phyloP scores from a whole-genome alignment of 1,140 invertebrate species.

The Calosoma granatense region DNA sequence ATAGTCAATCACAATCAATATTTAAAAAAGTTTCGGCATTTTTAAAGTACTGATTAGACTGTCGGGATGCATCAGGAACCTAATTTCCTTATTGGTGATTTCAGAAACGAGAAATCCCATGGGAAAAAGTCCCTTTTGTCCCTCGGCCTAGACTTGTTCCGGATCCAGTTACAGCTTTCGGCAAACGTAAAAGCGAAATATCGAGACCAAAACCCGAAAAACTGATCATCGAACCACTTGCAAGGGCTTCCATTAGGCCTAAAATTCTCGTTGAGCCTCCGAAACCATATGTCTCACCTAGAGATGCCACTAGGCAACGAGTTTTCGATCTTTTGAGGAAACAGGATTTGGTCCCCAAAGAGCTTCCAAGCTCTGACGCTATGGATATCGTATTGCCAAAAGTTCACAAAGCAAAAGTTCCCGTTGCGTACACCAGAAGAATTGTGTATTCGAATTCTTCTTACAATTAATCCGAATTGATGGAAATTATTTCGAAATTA shows the following conservation, averaged over 20 bases:
- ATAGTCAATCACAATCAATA: neutral
- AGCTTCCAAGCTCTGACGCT: conserved; percentile 43
- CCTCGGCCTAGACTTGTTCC: conserved; percentile 69
- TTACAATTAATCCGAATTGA: neutral
- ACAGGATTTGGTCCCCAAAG: conserved; percentile 42
- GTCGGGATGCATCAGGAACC: neutral
- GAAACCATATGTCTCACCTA: conserved; percentile 49
- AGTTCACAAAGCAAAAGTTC: conserved; percentile 36
- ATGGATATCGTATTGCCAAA: conserved; percentile 49
- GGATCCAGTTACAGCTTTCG: conserved; percentile 71
- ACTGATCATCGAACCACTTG: conserved; percentile 32
- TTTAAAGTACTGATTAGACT: neutral
- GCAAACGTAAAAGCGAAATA: conserved; percentile 40
- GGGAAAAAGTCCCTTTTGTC: conserved; percentile 75
- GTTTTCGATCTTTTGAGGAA: conserved; percentile 41
- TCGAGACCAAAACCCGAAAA: conserved; percentile 24
- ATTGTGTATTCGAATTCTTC: neutral
- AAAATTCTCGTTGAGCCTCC: conserved; percentile 43
- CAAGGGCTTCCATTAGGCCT: conserved; percentile 43
- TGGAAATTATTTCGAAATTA: neutral
- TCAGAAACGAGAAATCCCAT: conserved; percentile 67
- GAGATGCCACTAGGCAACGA: conserved; percentile 48
- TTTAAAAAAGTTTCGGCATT: neutral
- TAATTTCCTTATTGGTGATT: conserved; percentile 33
- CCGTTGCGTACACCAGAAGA: conserved; percentile 30